Base-by-base conservation (phyloP, 1,140 invertebrate genomes). In the Phocides pigmalion region DNA sequence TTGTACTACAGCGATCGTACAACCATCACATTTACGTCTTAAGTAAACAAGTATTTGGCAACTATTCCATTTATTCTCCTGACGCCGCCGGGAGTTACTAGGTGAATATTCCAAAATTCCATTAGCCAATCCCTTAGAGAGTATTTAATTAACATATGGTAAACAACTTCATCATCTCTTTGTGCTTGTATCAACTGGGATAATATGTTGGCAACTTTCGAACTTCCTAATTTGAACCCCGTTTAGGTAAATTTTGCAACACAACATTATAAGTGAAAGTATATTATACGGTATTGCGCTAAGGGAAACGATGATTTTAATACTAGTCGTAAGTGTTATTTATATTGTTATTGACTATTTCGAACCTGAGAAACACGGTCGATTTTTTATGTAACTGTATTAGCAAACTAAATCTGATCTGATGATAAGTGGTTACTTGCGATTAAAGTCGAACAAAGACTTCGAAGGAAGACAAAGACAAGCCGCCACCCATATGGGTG, bases 71-170 rank as follows among this genome's bases (percentile, higher is more conserved):
- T 68, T 58, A 63, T 63, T 53, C 61, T 54, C 25, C 39, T 35
- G 53, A 42, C 53, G 32, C 53, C 20, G 42, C 37, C 9, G 19
- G 51, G 42, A 61, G 59, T 65, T 44, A 62, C 64, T 68, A 71
- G 64, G 70, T 70, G 71, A 74, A 74, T 69, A 74, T 74, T 63
- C 72, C 62, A 66, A 64, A 67, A 81, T 81, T 79, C 74, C 73
- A 81, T 81, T 79, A 81, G 54, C 51, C 66, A 61, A 73, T 62
- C 71, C 74, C 79, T 77, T 63, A 28, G 70, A 64, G 76, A 78
- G 74, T 81, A 74, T 80, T 81, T 78, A 78, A 83, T 79, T 81
- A 80, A 76, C 79, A 81, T 76, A 77, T 65, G 68, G 70, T 72
- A 79, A 76, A 80, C 68, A 74, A 71, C 71, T 72, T 72, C 75